Conservation (phyloP, 2,888 invertebrate species). For the Eurytoma adleriae region DNA sequence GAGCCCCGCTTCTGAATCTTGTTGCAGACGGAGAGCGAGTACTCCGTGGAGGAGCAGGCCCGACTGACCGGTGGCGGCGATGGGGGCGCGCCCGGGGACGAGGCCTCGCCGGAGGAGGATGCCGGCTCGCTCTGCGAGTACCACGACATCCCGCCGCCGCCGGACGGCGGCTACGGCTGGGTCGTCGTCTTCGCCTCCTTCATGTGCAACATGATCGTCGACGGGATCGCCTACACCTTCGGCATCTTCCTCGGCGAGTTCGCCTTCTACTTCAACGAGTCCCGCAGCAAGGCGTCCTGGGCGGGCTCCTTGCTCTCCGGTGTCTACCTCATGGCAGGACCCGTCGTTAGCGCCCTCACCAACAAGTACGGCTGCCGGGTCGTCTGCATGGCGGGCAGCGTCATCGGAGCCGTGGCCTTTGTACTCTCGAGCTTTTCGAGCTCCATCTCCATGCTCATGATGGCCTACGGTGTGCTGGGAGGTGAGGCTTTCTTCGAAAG, state of each 20-base stretch:
- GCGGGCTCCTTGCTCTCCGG: constrained; percentile 96
- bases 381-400: constrained; percentile 94
- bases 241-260: constrained; percentile 93
- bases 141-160: constrained; percentile 89
- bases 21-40: constrained; percentile 89
- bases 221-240: constrained; percentile 99
- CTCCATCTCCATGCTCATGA: constrained; percentile 91
- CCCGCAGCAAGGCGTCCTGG: constrained; percentile 93
- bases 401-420: constrained; percentile 91
- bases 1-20: background rate
- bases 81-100: constrained; percentile 82
- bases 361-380: constrained; percentile 97
- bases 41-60: constrained; percentile 90
- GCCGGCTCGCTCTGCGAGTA: constrained; percentile 82
- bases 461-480: constrained; percentile 95
- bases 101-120: constrained; percentile 78
- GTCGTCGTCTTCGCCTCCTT: constrained; percentile 97
- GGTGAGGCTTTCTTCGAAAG: constrained; percentile 76
- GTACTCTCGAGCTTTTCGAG: constrained; percentile 91
- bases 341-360: constrained; percentile 95
- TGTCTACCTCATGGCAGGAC: constrained; percentile 96
- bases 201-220: constrained; percentile 98
- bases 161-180: constrained; percentile 95
- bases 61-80: constrained; percentile 83
- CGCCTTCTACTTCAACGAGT: constrained; percentile 88